Evolutionary conservation across 2,888 invertebrate species (phyloP).

Genomic region (Halictus quadricinctus): DNA sequence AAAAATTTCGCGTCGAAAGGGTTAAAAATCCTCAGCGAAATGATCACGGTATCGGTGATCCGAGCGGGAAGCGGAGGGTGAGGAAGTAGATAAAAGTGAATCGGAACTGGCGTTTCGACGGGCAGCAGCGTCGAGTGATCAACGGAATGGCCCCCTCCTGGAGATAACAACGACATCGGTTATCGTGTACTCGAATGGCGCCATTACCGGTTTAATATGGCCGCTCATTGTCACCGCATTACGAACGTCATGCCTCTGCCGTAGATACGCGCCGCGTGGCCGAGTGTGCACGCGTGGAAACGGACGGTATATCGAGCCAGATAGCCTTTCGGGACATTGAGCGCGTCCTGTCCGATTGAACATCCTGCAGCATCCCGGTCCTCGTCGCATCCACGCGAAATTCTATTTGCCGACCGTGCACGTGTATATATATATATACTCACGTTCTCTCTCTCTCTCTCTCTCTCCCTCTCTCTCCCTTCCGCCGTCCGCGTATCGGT

Average conservation of each 20-base stretch:
- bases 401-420: slow-evolving; percentile 71
- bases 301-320: slow-evolving; percentile 71
- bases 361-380: slow-evolving; percentile 70
- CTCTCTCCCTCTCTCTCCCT: neutral
- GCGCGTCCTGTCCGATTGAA: slow-evolving; percentile 77
- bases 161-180: slow-evolving; percentile 63
- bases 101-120: slow-evolving; percentile 8
- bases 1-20: neutral
- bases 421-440: neutral
- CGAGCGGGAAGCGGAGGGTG: neutral
- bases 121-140: slow-evolving; percentile 15
- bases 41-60: neutral
- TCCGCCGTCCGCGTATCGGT: slow-evolving; percentile 46
- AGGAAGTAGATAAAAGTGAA: slow-evolving; percentile 37
- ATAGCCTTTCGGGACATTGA: slow-evolving; percentile 80
- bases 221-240: slow-evolving; percentile 67
- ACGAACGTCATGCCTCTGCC: slow-evolving; percentile 59
- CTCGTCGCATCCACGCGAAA: slow-evolving; percentile 60
- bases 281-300: slow-evolving; percentile 39
- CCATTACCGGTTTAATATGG: slow-evolving; percentile 71
- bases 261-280: slow-evolving; percentile 27
- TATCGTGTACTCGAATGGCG: slow-evolving; percentile 67
- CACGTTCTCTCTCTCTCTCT: neutral
- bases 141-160: slow-evolving; percentile 15
- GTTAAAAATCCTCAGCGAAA: neutral